These are phyloP conservation scores for Sycophila texana DNA, from an alignment of 2,888 invertebrate species.

Conservation along the genomic window DNA sequence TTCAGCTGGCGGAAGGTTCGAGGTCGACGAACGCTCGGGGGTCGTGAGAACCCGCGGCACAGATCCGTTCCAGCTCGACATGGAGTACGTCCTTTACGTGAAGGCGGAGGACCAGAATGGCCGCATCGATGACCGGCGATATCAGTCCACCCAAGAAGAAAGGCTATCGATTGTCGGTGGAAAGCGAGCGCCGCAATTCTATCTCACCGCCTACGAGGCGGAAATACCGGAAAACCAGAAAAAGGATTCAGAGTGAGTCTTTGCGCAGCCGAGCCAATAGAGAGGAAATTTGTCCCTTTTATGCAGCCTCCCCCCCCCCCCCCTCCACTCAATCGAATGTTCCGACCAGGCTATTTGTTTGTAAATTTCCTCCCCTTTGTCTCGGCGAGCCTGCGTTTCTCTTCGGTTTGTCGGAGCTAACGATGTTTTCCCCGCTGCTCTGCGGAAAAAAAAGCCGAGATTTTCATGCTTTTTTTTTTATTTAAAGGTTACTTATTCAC, in stretches of 20 bases:
- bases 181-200: constrained; percentile 97
- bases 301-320: background rate
- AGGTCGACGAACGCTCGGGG: constrained; percentile 93
- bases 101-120: constrained; percentile 98
- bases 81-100: constrained; percentile 97
- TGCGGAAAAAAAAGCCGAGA: background rate
- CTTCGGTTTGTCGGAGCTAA: background rate
- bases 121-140: constrained; percentile 91
- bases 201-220: constrained; percentile 94
- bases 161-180: constrained; percentile 97
- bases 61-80: constrained; percentile 94
- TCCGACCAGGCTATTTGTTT: constrained; percentile 1
- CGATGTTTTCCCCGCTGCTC: background rate
- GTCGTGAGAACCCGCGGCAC: constrained; percentile 94
- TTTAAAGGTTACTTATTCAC: constrained; percentile 12
- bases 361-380: background rate
- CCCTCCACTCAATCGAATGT: background rate
- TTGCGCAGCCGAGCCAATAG: background rate
- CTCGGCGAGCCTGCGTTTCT: too few relatives aligned
- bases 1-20: constrained; percentile 82
- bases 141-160: constrained; percentile 94
- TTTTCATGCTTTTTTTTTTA: background rate
- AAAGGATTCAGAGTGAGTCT: constrained; percentile 95
- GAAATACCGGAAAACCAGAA: constrained; percentile 98
- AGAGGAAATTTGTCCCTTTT: constrained; percentile 1